Evolutionary conservation across 2,888 invertebrate species (phyloP).

Genomic region (Drosophila maculinotata): DNA sequence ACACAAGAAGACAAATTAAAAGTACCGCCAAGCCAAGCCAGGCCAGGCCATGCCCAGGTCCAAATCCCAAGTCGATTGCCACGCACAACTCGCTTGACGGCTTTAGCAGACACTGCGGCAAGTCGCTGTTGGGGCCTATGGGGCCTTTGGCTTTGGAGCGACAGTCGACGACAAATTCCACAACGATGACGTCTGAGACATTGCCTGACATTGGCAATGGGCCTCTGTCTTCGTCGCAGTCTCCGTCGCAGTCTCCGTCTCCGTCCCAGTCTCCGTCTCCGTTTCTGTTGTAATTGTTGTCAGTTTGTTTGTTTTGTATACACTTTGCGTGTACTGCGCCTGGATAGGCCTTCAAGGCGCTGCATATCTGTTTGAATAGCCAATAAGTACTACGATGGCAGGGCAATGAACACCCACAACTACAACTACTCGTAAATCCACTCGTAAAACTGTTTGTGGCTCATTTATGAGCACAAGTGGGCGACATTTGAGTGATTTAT

Average conservation of each 20-base stretch:
- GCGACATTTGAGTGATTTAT: slow-evolving; percentile 74
- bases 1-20: slow-evolving; percentile 58
- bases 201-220: slow-evolving; percentile 64
- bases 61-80: slow-evolving; percentile 26
- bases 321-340: slow-evolving; percentile 7
- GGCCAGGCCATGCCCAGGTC: slow-evolving; percentile 30
- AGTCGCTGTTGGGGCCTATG: slow-evolving; percentile 19
- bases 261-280: slow-evolving; percentile 9
- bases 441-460: slow-evolving; percentile 44
- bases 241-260: slow-evolving; percentile 15
- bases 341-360: slow-evolving; percentile 38
- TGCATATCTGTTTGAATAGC: slow-evolving; percentile 58
- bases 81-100: slow-evolving; percentile 69
- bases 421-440: slow-evolving; percentile 52
- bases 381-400: slow-evolving; percentile 57
- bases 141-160: slow-evolving; percentile 23
- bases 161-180: slow-evolving; percentile 60
- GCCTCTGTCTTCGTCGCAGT: slow-evolving; percentile 25
- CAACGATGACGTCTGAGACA: slow-evolving; percentile 69
- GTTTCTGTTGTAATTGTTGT: slow-evolving; percentile 40
- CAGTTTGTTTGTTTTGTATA: slow-evolving; percentile 10
- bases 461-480: slow-evolving; percentile 42
- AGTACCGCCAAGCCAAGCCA: slow-evolving; percentile 26
- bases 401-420: slow-evolving; percentile 52
- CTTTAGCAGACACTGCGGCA: slow-evolving; percentile 69